phyloP scores from a whole-genome alignment of 2,888 invertebrate species.

The Dione juno region DNA sequence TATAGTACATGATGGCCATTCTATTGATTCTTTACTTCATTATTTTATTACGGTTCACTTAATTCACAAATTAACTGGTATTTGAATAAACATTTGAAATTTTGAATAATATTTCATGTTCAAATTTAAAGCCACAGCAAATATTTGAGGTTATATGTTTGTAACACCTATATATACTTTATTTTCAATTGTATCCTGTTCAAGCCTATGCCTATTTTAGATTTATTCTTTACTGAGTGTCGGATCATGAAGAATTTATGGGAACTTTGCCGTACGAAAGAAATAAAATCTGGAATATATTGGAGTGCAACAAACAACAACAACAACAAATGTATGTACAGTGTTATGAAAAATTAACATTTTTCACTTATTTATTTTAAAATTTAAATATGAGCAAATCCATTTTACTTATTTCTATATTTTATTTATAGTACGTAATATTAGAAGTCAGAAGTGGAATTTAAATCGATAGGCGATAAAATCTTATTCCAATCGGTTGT shows the following conservation, averaged over 20 bases:
- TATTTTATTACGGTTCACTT: conserved; percentile 1
- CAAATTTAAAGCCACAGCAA: neutral
- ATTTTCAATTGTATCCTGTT: too few relatives aligned
- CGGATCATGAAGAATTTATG: too few relatives aligned
- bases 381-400: too few relatives aligned
- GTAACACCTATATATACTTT: too few relatives aligned
- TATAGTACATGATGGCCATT: neutral
- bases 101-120: neutral
- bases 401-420: neutral
- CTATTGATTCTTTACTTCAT: conserved; percentile 3
- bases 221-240: too few relatives aligned
- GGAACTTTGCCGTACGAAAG: too few relatives aligned
- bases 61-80: neutral
- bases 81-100: neutral
- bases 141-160: neutral
- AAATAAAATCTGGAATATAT: too few relatives aligned
- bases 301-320: too few relatives aligned
- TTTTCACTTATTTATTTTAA: too few relatives aligned
- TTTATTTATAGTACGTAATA: neutral
- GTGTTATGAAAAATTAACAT: too few relatives aligned
- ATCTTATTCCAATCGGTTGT: conserved; percentile 35
- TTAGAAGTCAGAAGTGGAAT: conserved; percentile 5
- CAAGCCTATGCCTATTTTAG: too few relatives aligned
- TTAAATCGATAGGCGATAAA: conserved; percentile 39
- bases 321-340: too few relatives aligned